Conservation (phyloP, 2,113 vertebrate species). For the Caretta caretta region DNA sequence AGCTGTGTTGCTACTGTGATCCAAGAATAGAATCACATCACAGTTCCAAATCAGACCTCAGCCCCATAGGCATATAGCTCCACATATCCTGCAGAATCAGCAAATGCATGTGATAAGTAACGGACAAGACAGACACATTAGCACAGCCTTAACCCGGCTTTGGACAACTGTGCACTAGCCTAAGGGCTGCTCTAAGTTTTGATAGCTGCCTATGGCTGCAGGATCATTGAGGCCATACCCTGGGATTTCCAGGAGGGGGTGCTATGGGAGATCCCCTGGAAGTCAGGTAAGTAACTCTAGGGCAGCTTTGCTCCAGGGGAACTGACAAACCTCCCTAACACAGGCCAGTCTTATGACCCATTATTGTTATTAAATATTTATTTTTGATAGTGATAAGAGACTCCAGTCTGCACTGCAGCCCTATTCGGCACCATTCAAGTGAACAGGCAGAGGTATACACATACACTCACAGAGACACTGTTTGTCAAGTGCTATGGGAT, state of each 20-base stretch:
- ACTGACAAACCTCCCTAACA: not conserved
- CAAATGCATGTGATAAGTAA: not conserved
- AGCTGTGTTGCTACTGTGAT: not conserved
- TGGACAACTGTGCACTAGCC: not conserved
- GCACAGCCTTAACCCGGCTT: not conserved
- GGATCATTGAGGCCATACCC: not conserved
- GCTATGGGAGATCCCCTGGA: not conserved
- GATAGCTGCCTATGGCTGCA: not conserved
- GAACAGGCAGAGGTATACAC: not conserved
- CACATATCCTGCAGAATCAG: not conserved
- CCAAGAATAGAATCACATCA: not conserved
- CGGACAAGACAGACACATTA: not conserved
- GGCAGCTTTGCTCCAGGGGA: not conserved
- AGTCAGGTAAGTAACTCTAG: not conserved
- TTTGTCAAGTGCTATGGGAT: not conserved
- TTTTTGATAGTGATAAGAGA: not conserved
- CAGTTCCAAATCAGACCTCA: not conserved
- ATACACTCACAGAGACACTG: not conserved
- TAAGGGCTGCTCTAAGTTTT: not conserved
- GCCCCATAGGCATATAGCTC: not conserved
- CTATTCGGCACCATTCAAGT: not conserved
- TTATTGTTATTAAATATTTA: not conserved
- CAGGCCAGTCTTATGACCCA: constrained; percentile 18
- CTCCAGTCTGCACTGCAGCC: not conserved
- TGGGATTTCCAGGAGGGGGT: not conserved